Conservation (phyloP, 2,888 invertebrate species). For the Agrochola macilenta region DNA sequence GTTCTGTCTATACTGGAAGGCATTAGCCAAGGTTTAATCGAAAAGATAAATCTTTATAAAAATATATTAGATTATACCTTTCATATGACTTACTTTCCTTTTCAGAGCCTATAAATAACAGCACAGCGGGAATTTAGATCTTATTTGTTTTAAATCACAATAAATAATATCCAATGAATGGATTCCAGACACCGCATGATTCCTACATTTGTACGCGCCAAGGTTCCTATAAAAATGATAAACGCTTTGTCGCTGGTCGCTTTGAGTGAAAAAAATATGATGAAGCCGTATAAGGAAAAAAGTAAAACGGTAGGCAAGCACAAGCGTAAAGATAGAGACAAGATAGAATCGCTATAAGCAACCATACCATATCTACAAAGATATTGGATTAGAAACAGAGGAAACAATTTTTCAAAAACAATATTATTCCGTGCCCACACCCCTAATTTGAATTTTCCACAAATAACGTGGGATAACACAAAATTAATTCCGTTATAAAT, state of each 20-base stretch:
- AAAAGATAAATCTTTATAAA: not conserved
- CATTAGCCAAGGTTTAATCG: not conserved
- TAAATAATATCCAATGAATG: constrained; percentile 79
- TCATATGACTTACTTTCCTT: constrained; percentile 65
- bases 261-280: constrained; percentile 69
- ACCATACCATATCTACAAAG: constrained; percentile 37
- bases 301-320: constrained; percentile 67
- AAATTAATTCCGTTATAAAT: constrained; percentile 72
- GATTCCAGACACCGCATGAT: constrained; percentile 79
- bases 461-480: constrained; percentile 70
- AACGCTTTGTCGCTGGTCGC: constrained; percentile 74
- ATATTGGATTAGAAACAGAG: constrained; percentile 1
- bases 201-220: constrained; percentile 76
- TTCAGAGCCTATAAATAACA: constrained; percentile 72
- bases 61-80: constrained; percentile 34
- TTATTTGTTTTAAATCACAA: constrained; percentile 84
- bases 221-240: constrained; percentile 83
- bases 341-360: constrained; percentile 17
- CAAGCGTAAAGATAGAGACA: constrained; percentile 1
- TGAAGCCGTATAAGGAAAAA: constrained; percentile 63
- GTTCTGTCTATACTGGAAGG: not conserved
- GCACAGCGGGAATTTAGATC: constrained; percentile 81
- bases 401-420: constrained; percentile 22
- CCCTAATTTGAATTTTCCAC: constrained; percentile 52
- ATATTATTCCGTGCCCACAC: constrained; percentile 19